These are phyloP conservation scores for Camelus dromedarius DNA, from an alignment of 2,113 vertebrate species.

Conservation along the genomic window DNA sequence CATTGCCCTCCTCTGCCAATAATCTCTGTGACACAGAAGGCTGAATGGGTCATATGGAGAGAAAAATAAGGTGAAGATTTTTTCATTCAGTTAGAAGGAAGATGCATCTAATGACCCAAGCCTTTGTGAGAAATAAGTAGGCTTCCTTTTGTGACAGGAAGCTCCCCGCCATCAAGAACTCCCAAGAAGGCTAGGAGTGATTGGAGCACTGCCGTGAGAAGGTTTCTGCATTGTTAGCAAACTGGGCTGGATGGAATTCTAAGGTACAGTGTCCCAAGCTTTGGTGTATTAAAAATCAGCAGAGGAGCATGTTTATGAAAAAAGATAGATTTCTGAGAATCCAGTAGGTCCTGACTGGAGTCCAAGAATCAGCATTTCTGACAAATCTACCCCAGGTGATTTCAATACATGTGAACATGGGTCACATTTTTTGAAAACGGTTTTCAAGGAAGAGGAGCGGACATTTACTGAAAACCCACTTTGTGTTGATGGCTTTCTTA, in stretches of 20 bases:
- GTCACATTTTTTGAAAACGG: not conserved
- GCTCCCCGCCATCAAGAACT: not conserved
- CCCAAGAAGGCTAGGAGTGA: not conserved
- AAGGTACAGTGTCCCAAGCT: not conserved
- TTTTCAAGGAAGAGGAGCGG: not conserved
- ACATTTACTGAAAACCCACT: not conserved
- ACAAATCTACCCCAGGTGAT: not conserved
- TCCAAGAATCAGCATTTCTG: constrained; percentile 10
- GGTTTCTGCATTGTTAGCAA: not conserved
- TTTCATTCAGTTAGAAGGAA: not conserved
- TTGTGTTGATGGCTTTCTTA: not conserved
- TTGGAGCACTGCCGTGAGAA: not conserved
- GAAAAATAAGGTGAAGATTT: not conserved
- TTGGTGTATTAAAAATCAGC: not conserved
- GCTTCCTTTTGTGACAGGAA: not conserved
- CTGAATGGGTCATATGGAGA: not conserved
- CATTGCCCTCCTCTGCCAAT: not conserved
- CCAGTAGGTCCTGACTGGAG: not conserved
- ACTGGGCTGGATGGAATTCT: not conserved
- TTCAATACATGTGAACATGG: not conserved
- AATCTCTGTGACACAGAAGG: not conserved
- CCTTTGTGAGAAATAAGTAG: not conserved
- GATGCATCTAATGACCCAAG: constrained; percentile 1
- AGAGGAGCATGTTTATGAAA: not conserved
- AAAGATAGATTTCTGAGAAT: not conserved